Conservation (phyloP, 2,888 invertebrate species). For the Luperina testacea region DNA sequence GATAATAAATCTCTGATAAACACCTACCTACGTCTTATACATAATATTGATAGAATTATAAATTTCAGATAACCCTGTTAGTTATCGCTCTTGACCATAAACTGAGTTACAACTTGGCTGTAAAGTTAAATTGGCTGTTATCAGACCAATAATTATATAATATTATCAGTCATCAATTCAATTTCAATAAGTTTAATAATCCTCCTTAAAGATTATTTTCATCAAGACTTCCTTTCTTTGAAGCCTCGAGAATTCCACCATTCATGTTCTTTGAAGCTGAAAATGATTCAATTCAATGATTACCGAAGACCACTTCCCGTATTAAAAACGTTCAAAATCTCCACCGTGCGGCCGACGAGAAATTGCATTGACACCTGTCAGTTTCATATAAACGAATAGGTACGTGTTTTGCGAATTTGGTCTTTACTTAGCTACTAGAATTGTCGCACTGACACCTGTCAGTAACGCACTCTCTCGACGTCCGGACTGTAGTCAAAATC, state of each 20-base stretch:
- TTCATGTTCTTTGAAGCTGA: slow-evolving; percentile 56
- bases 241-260: slow-evolving; percentile 63
- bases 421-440: too few relatives aligned
- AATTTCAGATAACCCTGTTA: slow-evolving; percentile 41
- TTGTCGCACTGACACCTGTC: too few relatives aligned
- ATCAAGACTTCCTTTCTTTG: slow-evolving; percentile 64
- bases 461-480: too few relatives aligned
- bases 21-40: background rate
- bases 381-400: background rate
- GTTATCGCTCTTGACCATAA: slow-evolving; percentile 48
- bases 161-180: background rate
- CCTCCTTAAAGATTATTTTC: slow-evolving; percentile 87
- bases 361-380: background rate
- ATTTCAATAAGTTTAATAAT: slow-evolving; percentile 26
- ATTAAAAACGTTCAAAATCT: background rate
- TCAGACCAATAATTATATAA: slow-evolving; percentile 3
- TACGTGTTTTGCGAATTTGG: too few relatives aligned
- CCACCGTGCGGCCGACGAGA: background rate
- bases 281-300: background rate
- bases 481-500: too few relatives aligned
- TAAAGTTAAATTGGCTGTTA: slow-evolving; percentile 39
- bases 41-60: slow-evolving; percentile 6
- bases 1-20: slow-evolving; percentile 17
- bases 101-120: slow-evolving; percentile 23
- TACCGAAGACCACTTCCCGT: background rate